These are phyloP conservation scores for Oryzias javanicus DNA, from an alignment of 2,113 vertebrate species.

Conservation along the genomic window DNA sequence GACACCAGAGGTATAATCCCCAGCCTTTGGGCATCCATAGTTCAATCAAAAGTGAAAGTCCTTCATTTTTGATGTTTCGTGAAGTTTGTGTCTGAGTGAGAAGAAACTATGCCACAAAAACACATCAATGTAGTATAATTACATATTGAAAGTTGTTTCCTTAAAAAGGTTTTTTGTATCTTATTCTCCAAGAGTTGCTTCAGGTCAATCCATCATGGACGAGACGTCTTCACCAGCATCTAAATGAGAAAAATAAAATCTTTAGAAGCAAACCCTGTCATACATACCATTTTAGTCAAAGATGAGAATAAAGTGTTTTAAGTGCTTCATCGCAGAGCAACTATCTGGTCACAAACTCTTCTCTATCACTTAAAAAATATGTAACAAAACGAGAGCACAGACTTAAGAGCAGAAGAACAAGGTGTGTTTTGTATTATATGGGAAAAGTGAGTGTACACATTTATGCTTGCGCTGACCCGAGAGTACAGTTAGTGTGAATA, in stretches of 20 bases:
- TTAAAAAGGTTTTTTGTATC: conserved; percentile 6
- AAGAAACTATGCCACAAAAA: conserved; percentile 13
- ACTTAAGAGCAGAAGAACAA: conserved; percentile 28
- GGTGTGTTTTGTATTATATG: conserved; percentile 37
- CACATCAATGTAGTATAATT: not conserved
- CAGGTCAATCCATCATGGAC: conserved; percentile 5
- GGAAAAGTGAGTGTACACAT: conserved; percentile 25
- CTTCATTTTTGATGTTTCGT: not conserved
- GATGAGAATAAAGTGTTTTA: conserved; percentile 31
- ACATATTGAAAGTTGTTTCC: not conserved
- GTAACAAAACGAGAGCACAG: conserved; percentile 34
- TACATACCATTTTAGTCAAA: conserved; percentile 11
- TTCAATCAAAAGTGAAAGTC: not conserved
- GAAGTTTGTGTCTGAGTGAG: not conserved
- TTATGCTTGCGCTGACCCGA: conserved; percentile 41
- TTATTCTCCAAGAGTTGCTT: conserved; percentile 1
- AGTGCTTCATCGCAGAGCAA: conserved; percentile 36
- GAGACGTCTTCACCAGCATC: not conserved
- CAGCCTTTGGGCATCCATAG: not conserved
- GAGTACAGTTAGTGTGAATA: conserved; percentile 64
- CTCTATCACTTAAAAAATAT: conserved; percentile 30
- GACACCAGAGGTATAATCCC: not conserved
- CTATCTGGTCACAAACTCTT: conserved; percentile 40
- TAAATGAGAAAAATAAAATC: not conserved
- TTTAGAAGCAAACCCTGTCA: conserved; percentile 1